phyloP scores from a whole-genome alignment of 30 jellyfish, hydroid and myxozoan genomes.

The Pelagia noctiluca region DNA sequence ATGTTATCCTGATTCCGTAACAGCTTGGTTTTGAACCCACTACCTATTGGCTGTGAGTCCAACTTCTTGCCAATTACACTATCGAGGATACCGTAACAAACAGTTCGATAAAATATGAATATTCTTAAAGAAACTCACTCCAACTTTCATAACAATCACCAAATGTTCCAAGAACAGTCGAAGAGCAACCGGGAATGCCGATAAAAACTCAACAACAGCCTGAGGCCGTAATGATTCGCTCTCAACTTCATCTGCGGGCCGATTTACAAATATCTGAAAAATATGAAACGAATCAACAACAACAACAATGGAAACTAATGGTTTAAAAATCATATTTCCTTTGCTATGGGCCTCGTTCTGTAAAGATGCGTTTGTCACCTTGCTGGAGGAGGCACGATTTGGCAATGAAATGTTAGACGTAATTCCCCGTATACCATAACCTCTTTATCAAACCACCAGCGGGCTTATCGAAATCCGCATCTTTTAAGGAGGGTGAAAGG shows the following conservation, averaged over 20 bases:
- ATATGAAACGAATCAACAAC: not conserved
- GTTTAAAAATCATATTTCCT: not conserved
- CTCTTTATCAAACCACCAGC: too few relatives aligned
- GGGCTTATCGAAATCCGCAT: too few relatives aligned
- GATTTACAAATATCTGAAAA: constrained; percentile 48
- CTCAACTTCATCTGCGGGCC: constrained; percentile 29
- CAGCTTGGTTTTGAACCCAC: too few relatives aligned
- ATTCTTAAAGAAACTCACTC: constrained; percentile 31
- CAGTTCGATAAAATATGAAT: not conserved
- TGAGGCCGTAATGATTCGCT: constrained; percentile 66
- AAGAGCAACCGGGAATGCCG: constrained; percentile 81
- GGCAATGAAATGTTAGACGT: too few relatives aligned
- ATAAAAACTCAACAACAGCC: constrained; percentile 67
- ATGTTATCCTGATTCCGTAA: too few relatives aligned
- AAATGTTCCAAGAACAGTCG: constrained; percentile 79
- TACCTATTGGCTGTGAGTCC: too few relatives aligned
- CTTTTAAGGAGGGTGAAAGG: too few relatives aligned
- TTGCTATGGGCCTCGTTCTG: too few relatives aligned
- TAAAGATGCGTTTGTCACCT: too few relatives aligned
- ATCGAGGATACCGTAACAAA: not conserved
- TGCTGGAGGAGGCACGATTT: too few relatives aligned
- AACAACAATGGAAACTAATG: not conserved
- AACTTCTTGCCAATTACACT: too few relatives aligned
- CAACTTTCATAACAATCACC: constrained; percentile 61
- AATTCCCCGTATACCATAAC: too few relatives aligned